phyloP scores from a whole-genome alignment of 2,797 vertebrate genomes.

The Gymnothorax reevesii region DNA sequence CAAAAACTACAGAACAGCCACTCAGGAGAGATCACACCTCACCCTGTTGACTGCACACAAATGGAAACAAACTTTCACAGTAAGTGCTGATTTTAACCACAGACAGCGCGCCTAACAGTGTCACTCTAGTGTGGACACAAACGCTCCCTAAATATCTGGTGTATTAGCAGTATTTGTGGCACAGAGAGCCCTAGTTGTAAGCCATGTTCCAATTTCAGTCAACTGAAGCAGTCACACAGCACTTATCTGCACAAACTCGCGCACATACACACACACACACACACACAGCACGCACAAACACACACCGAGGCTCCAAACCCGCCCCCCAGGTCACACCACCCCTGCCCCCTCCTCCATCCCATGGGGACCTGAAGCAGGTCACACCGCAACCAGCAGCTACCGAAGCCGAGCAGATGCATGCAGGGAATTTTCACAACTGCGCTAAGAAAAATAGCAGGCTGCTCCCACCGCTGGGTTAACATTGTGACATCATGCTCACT shows the following conservation, averaged over 20 bases:
- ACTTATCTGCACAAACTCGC: background rate
- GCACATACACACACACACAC: conserved; percentile 38
- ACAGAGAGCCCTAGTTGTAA: background rate
- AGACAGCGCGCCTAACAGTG: background rate
- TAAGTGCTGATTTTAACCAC: background rate
- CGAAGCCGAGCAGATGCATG: conserved; percentile 19
- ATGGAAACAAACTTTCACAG: background rate
- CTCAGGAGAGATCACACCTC: background rate
- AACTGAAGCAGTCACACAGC: background rate
- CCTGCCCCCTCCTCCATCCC: background rate
- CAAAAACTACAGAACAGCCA: background rate
- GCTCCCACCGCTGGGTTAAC: background rate
- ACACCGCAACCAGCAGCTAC: background rate
- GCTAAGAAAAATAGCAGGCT: background rate
- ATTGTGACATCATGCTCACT: background rate
- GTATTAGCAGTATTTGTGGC: background rate
- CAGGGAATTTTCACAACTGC: conserved; percentile 23
- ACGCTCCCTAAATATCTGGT: background rate
- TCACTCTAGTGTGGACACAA: background rate
- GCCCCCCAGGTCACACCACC: background rate
- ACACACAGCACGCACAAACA: background rate
- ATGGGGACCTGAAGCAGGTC: background rate
- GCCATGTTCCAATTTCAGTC: background rate
- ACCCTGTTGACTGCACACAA: background rate
- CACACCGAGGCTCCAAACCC: background rate